A percentile compares a stretch with the other conserved stretches of the same genome.
These are phyloP conservation scores for Plutomurus gul DNA, from an alignment of 1,140 invertebrate species.

Conservation along the genomic window DNA sequence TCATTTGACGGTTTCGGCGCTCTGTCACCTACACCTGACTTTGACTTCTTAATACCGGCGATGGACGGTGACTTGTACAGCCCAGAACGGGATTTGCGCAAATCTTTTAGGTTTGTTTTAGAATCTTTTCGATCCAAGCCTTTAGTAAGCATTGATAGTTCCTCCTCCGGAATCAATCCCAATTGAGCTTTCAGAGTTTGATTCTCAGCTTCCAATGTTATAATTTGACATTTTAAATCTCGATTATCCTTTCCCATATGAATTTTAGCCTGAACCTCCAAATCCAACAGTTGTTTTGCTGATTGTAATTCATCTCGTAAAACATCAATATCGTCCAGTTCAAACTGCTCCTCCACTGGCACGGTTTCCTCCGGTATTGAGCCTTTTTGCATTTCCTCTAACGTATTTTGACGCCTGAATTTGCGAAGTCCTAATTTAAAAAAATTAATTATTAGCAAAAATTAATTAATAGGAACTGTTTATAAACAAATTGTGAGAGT, in stretches of 20 bases:
- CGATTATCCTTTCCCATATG: constrained; percentile 84
- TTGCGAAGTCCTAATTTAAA: constrained; percentile 70
- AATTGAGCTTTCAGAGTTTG: constrained; percentile 57
- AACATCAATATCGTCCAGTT: constrained; percentile 86
- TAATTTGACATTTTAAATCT: constrained; percentile 65
- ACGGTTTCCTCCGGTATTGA: constrained; percentile 60
- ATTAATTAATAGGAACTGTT: not conserved
- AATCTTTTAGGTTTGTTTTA: constrained; percentile 42
- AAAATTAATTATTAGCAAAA: constrained; percentile 30
- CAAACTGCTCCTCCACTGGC: constrained; percentile 68
- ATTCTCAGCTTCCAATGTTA: constrained; percentile 55
- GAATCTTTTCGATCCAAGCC: constrained; percentile 46
- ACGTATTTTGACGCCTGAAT: constrained; percentile 83
- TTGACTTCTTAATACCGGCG: constrained; percentile 50
- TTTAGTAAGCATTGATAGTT: constrained; percentile 50
- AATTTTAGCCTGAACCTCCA: constrained; percentile 83
- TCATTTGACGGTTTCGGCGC: constrained; percentile 61
- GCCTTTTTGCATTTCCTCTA: constrained; percentile 72
- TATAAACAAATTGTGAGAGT: not conserved
- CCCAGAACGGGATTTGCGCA: constrained; percentile 49
- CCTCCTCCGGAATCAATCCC: constrained; percentile 53
- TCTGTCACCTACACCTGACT: constrained; percentile 43
- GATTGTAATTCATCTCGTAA: constrained; percentile 86
- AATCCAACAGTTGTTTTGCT: constrained; percentile 84
- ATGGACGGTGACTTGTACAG: constrained; percentile 52